A percentile compares a stretch with the other conserved stretches of the same genome.
Conservation (phyloP, 2,113 vertebrate genomes). For the Odontophorus gujanensis region DNA sequence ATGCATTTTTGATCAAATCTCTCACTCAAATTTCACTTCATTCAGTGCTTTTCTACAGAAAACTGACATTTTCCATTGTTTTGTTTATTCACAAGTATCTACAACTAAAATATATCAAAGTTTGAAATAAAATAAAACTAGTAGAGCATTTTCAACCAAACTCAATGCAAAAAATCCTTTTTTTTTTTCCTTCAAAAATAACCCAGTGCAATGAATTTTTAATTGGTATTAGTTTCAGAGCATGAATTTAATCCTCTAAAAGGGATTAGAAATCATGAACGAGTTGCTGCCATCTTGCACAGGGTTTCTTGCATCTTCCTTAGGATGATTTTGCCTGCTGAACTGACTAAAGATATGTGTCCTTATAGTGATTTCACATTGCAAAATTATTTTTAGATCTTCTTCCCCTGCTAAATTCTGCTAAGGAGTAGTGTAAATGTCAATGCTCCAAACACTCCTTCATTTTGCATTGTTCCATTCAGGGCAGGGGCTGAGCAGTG, state of each 20-base stretch:
- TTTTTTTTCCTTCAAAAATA: not conserved
- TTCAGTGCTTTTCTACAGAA: not conserved
- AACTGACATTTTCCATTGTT: not conserved
- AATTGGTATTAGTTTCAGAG: not conserved
- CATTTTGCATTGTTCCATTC: not conserved
- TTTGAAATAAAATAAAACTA: not conserved
- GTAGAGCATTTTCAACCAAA: not conserved
- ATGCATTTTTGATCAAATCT: not conserved
- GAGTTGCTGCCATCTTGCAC: not conserved
- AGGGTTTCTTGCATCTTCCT: not conserved
- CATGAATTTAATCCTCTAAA: not conserved
- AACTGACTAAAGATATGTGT: not conserved
- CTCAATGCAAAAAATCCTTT: not conserved
- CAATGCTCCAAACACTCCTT: not conserved
- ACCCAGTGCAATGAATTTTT: not conserved
- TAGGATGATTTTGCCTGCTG: not conserved
- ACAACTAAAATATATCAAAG: not conserved
- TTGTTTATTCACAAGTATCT: not conserved
- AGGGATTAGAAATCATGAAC: not conserved
- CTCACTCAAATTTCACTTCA: not conserved
- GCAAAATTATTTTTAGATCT: not conserved
- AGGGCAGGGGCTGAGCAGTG: not conserved
- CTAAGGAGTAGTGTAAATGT: not conserved
- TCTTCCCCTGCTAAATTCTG: not conserved
- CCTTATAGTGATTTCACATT: not conserved